A percentile compares a stretch with the other conserved stretches of the same genome.
These are phyloP conservation scores for Maniola hyperantus DNA, from an alignment of 2,888 invertebrate species.

Conservation along the genomic window DNA sequence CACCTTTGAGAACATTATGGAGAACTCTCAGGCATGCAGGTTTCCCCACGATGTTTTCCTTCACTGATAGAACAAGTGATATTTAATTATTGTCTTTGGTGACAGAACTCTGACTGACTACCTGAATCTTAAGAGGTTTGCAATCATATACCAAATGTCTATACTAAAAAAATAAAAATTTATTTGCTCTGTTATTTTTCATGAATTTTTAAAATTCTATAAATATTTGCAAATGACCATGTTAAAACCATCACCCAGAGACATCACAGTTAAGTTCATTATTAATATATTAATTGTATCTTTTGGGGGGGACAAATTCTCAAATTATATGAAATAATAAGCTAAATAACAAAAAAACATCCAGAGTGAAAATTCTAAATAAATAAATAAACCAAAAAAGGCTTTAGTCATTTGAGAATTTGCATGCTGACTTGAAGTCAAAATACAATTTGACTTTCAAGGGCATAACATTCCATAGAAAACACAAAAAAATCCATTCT, in stretches of 20 bases:
- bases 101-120: too few relatives aligned
- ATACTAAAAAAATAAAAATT: background rate
- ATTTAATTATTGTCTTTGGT: too few relatives aligned
- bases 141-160: slow-evolving; percentile 1
- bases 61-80: too few relatives aligned
- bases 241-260: slow-evolving; percentile 73
- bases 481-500: slow-evolving; percentile 11
- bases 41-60: too few relatives aligned
- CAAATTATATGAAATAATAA: slow-evolving; percentile 34
- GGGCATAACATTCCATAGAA: slow-evolving; percentile 31
- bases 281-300: slow-evolving; percentile 44
- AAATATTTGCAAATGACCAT: slow-evolving; percentile 67
- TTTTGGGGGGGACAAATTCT: slow-evolving; percentile 46
- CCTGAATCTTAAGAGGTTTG: background rate
- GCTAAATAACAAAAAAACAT: slow-evolving; percentile 10
- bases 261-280: slow-evolving; percentile 64
- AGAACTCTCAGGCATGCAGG: too few relatives aligned
- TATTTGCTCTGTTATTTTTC: background rate
- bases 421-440: slow-evolving; percentile 33
- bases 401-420: slow-evolving; percentile 37
- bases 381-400: slow-evolving; percentile 7
- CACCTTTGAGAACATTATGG: too few relatives aligned
- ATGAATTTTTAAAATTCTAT: background rate
- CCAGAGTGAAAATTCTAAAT: background rate
- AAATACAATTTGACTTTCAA: slow-evolving; percentile 35